A percentile compares a stretch with the other conserved stretches of the same genome.
Evolutionary conservation across 2,113 vertebrate genomes (phyloP).

Genomic region (Melanerpes formicivorus): DNA sequence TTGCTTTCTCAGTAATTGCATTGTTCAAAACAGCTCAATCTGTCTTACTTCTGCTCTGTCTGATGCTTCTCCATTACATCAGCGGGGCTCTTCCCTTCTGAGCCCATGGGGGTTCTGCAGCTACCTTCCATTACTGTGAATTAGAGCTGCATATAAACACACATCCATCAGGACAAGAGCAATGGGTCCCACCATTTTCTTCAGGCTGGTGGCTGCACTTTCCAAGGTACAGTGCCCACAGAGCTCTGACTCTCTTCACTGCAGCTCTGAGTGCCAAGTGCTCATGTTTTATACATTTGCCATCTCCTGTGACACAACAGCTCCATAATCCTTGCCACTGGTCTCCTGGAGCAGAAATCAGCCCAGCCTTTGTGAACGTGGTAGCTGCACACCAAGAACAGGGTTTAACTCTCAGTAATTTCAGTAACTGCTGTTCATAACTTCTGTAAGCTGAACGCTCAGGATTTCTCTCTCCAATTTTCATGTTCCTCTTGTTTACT

Average conservation of each 20-base stretch:
- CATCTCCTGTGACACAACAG: background rate
- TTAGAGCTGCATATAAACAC: background rate
- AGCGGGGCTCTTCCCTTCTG: background rate
- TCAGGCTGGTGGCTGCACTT: background rate
- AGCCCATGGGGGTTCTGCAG: background rate
- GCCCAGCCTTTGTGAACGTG: background rate
- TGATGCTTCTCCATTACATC: background rate
- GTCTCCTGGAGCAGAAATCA: background rate
- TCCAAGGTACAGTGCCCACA: background rate
- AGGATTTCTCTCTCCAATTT: background rate
- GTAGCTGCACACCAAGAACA: background rate
- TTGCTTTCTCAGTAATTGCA: conserved; percentile 49
- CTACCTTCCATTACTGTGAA: background rate
- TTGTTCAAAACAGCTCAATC: conserved; percentile 4
- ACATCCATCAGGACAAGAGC: background rate
- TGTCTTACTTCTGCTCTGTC: conserved; percentile 2
- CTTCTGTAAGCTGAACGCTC: background rate
- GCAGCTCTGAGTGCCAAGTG: background rate
- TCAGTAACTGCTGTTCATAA: conserved; percentile 1
- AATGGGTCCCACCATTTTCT: background rate
- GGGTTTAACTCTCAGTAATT: background rate
- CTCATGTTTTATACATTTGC: conserved; percentile 15
- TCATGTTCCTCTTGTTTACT: background rate
- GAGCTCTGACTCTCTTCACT: background rate
- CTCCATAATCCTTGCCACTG: background rate